Conservation (phyloP, 1,140 invertebrate species). For the Delia radicum region DNA sequence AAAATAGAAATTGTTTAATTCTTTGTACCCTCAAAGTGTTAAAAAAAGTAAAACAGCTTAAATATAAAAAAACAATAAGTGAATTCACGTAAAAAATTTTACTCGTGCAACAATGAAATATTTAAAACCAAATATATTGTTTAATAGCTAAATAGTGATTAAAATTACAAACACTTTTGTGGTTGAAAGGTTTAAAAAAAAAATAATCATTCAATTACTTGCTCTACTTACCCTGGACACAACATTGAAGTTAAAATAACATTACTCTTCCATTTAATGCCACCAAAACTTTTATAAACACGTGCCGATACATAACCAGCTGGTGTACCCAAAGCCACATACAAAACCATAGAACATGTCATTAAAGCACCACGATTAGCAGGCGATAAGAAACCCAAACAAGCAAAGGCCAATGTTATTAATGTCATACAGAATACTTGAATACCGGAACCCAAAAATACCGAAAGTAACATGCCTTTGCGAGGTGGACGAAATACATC, state of each 20-base stretch:
- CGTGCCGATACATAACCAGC: constrained; percentile 95
- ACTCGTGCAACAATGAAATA: too few species aligned
- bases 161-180: too few species aligned
- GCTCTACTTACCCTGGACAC: constrained; percentile 82
- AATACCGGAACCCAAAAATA: constrained; percentile 91
- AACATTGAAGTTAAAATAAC: constrained; percentile 93
- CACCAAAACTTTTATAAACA: constrained; percentile 97
- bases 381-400: constrained; percentile 95
- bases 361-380: constrained; percentile 97
- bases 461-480: constrained; percentile 93
- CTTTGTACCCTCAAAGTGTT: neutral
- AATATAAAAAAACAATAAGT: neutral
- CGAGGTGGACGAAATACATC: constrained; percentile 95
- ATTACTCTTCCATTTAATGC: constrained; percentile 98
- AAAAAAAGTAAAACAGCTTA: too few species aligned
- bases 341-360: constrained; percentile 95
- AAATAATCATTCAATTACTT: too few species aligned
- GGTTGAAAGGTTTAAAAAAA: too few species aligned
- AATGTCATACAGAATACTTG: constrained; percentile 84
- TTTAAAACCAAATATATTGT: too few species aligned
- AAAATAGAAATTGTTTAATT: neutral
- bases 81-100: neutral
- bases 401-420: constrained; percentile 89
- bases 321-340: constrained; percentile 91
- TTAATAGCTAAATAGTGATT: too few species aligned